A percentile compares a stretch with the other conserved stretches of the same genome.
Conservation (phyloP, 2,888 invertebrate species). For the Argyresthia goedartella region DNA sequence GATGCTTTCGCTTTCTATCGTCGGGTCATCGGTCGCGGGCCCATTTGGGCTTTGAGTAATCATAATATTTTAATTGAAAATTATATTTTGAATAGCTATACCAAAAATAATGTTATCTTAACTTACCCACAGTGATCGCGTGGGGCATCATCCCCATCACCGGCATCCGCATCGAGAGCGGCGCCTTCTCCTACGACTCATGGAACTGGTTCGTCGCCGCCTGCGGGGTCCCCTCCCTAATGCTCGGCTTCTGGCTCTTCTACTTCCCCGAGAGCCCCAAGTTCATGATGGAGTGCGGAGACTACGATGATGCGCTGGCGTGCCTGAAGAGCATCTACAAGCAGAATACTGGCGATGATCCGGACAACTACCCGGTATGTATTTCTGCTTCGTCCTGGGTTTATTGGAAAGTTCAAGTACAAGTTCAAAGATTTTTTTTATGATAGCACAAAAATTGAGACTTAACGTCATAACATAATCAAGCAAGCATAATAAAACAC, state of each 20-base stretch:
- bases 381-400: background rate
- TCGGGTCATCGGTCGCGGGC: too few species aligned
- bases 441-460: too few species aligned
- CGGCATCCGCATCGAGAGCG: slow-evolving; percentile 69
- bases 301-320: slow-evolving; percentile 79
- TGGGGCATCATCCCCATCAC: slow-evolving; percentile 83
- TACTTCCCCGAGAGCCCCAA: slow-evolving; percentile 87
- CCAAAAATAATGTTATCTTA: too few species aligned
- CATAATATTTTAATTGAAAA: too few species aligned
- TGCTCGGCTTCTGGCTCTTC: slow-evolving; percentile 78
- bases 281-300: slow-evolving; percentile 84
- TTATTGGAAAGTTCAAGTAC: too few species aligned
- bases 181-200: slow-evolving; percentile 77
- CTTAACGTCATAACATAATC: too few species aligned
- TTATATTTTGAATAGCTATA: too few species aligned
- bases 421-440: background rate
- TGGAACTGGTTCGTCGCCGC: slow-evolving; percentile 87
- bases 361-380: slow-evolving; percentile 79
- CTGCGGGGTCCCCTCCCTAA: slow-evolving; percentile 78
- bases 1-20: too few species aligned
- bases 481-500: too few species aligned
- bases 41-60: too few species aligned
- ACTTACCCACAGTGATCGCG: slow-evolving; percentile 72
- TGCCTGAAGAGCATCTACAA: slow-evolving; percentile 78
- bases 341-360: slow-evolving; percentile 78